Evolutionary conservation across 2,888 invertebrate genomes (phyloP).

Genomic region (Gryllus longicercus): DNA sequence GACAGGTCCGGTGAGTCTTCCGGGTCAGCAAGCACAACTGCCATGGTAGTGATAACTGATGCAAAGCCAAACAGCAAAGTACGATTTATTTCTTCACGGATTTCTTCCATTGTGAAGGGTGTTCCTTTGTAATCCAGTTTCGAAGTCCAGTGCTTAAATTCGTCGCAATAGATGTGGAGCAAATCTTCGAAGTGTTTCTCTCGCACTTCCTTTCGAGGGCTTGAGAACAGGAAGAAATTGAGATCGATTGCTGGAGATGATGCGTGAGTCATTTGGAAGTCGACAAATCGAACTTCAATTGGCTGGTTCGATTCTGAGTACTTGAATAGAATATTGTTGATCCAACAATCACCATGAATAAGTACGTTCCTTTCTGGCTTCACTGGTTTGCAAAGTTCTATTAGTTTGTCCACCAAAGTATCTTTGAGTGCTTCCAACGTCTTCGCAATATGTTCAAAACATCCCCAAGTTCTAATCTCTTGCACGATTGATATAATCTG

Average conservation of each 20-base stretch:
- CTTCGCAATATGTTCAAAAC: background rate
- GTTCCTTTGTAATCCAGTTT: too few relatives aligned
- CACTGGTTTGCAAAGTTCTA: background rate
- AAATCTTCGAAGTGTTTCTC: conserved; percentile 25
- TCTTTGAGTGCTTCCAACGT: background rate
- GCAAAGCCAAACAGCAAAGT: background rate
- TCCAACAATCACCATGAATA: conserved; percentile 36
- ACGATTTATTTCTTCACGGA: background rate
- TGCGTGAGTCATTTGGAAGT: conserved; percentile 33
- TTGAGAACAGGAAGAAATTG: conserved; percentile 33
- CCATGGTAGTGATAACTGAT: background rate
- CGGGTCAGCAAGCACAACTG: background rate
- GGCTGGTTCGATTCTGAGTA: conserved; percentile 3
- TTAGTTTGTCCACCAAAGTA: background rate
- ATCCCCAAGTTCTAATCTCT: background rate
- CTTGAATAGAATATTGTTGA: conserved; percentile 36
- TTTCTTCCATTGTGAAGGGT: background rate
- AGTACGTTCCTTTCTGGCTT: conserved; percentile 24
- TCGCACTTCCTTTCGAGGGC: conserved; percentile 24
- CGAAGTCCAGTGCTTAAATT: too few relatives aligned
- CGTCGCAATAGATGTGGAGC: too few relatives aligned
- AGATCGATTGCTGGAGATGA: conserved; percentile 34
- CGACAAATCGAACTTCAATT: conserved; percentile 32
- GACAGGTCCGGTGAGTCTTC: background rate
- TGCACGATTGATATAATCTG: too few relatives aligned